Conservation (phyloP, 2,797 vertebrate genomes). For the Myripristis jacobus region DNA sequence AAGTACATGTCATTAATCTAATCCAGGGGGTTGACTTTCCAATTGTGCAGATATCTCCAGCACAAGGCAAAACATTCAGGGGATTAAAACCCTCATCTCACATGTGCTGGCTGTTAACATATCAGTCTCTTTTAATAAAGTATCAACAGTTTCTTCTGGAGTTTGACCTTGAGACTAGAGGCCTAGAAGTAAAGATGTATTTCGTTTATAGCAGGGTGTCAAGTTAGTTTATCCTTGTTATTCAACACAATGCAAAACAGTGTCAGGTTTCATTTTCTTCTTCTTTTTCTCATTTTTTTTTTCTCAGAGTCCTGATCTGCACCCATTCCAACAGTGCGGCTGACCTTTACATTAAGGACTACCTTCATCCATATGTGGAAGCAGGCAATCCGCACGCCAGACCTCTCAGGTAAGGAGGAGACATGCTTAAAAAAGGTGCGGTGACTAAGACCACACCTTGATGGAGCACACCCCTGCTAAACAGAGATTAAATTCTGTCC, state of each 20-base stretch:
- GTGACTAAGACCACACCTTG: background rate
- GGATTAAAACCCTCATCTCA: background rate
- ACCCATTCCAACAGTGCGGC: slow-evolving; percentile 99
- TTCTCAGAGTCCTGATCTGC: slow-evolving; percentile 96
- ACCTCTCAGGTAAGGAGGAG: slow-evolving; percentile 93
- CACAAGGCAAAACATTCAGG: background rate
- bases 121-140: background rate
- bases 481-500: background rate
- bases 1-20: background rate
- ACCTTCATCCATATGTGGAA: slow-evolving; percentile 99
- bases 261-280: background rate
- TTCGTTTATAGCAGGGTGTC: too few relatives aligned
- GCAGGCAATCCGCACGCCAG: slow-evolving; percentile 97
- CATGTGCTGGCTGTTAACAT: background rate
- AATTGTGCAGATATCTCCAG: background rate
- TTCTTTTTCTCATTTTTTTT: slow-evolving; percentile 16
- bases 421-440: slow-evolving; percentile 1
- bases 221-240: too few relatives aligned
- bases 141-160: too few relatives aligned
- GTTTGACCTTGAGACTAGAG: too few relatives aligned
- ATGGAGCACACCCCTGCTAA: too few relatives aligned
- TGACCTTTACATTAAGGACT: slow-evolving; percentile 99
- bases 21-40: background rate
- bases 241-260: too few relatives aligned
- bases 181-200: too few relatives aligned